Conservation (phyloP, 2,888 invertebrate species). For the Anthoptus insignis region DNA sequence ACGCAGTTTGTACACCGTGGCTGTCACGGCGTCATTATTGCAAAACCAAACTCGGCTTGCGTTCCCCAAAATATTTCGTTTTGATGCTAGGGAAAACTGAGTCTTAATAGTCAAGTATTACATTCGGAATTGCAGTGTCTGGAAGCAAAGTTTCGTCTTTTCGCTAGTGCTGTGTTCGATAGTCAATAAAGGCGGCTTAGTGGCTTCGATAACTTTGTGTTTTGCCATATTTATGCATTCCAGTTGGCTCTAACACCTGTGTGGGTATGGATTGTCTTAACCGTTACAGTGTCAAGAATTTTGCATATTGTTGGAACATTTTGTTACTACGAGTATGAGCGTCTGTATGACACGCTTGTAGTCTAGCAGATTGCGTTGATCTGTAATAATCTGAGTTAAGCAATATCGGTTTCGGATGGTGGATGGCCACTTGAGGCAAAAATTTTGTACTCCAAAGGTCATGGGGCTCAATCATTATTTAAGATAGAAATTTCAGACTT, state of each 20-base stretch:
- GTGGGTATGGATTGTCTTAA: constrained; percentile 58
- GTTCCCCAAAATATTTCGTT: constrained; percentile 58
- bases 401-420: too few relatives aligned
- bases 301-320: constrained; percentile 13
- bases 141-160: constrained; percentile 55
- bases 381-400: too few relatives aligned
- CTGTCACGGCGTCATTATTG: constrained; percentile 76
- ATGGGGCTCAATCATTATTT: too few relatives aligned
- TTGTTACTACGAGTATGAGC: too few relatives aligned
- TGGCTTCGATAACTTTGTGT: constrained; percentile 83
- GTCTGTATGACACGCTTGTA: too few relatives aligned
- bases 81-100: constrained; percentile 42
- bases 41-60: constrained; percentile 65
- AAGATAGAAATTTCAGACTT: too few relatives aligned
- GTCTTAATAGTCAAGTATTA: constrained; percentile 46
- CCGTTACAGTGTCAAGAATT: constrained; percentile 1
- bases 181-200: constrained; percentile 83
- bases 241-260: constrained; percentile 75
- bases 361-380: too few relatives aligned
- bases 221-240: constrained; percentile 78
- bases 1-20: constrained; percentile 67
- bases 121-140: constrained; percentile 52
- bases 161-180: constrained; percentile 63
- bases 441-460: too few relatives aligned
- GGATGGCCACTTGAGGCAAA: too few relatives aligned